Evolutionary conservation across 2,888 invertebrate genomes (phyloP), one percentile per base, ranked within the genome.

Genomic region (Campoplex capitator): DNA sequence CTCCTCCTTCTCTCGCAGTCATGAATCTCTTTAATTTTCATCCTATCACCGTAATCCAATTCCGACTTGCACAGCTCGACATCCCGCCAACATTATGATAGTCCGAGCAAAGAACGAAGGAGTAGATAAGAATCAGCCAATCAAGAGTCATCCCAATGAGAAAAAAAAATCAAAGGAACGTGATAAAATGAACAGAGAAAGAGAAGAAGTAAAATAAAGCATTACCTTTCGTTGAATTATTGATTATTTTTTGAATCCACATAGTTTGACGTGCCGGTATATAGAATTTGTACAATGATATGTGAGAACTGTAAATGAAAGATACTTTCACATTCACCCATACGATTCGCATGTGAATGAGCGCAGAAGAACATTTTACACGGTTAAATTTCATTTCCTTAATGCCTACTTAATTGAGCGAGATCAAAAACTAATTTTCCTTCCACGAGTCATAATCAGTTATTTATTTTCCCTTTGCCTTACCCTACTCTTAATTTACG

Each of bases 31-130:
- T 87, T 88, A 86, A 88, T 88, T 86, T 78, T 88, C 84, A 88
- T 88, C 88, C 86, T 83, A 86, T 88, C 84, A 88, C 81, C 67
- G 78, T 88, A 86, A 88, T 88, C 88, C 83, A 86, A 88, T 88
- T 88, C 56, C 83, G 51, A 62, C 80, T 67, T 73, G 77, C 58
- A 77, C 75, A 28, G 65, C 71, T 48, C 79, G 71, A 78, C 65
- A 80, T 80, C 73, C 77, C 78, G 81, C 48, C 48, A 83, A 54
- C 42, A 35, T 58, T 18, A 32, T 38, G 38, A 18, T 73, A 48
- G 32, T 11, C 62, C 75, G 68, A 56, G 58, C 65, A 54, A 70
- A 62, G 67, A 74, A 68, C 70, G 68, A 71, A 28, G 7, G 45
- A 62, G 62, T 77, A 58, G 62, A 45, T 65, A 42, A 51, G 81